A percentile compares a stretch with the other conserved stretches of the same genome.
phyloP scores from a whole-genome alignment of 2,888 invertebrate genomes.

The Rapana venosa region DNA sequence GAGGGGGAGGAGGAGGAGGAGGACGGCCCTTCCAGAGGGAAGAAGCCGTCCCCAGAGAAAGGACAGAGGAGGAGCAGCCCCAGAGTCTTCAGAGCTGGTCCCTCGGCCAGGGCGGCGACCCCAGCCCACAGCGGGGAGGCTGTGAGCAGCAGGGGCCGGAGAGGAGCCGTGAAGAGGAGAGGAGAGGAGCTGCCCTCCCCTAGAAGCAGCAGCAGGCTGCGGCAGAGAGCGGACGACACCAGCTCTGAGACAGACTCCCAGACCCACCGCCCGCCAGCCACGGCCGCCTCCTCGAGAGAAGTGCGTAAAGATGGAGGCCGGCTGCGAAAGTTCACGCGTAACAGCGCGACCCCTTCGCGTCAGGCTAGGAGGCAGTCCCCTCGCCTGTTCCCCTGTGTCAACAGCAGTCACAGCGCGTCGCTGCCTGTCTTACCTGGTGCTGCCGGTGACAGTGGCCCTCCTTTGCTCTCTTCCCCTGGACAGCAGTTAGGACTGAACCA shows the following conservation, averaged over 20 bases:
- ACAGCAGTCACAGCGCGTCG: background rate
- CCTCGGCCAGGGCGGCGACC: background rate
- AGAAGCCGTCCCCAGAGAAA: background rate
- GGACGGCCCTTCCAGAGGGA: background rate
- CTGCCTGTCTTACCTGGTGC: background rate
- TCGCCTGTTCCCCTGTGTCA: background rate
- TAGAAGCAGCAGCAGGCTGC: background rate
- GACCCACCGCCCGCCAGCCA: background rate
- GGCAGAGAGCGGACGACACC: background rate
- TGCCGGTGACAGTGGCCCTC: background rate
- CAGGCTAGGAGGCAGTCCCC: background rate
- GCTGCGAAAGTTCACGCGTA: constrained; percentile 26
- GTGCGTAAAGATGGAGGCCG: constrained; percentile 34
- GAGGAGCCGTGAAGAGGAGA: background rate
- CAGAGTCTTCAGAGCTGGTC: background rate
- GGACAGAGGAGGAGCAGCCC: constrained; percentile 14
- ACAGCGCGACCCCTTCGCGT: background rate
- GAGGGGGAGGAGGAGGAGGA: constrained; percentile 10
- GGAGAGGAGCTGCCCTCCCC: background rate
- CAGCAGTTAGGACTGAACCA: background rate
- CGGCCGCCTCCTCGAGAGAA: background rate
- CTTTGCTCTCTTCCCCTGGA: background rate
- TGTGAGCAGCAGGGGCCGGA: background rate
- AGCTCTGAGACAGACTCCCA: background rate
- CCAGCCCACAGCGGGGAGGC: background rate